A percentile compares a stretch with the other conserved stretches of the same genome.
Conservation (phyloP, 2,113 vertebrate species). For the Poeciliopsis turrubarensis region DNA sequence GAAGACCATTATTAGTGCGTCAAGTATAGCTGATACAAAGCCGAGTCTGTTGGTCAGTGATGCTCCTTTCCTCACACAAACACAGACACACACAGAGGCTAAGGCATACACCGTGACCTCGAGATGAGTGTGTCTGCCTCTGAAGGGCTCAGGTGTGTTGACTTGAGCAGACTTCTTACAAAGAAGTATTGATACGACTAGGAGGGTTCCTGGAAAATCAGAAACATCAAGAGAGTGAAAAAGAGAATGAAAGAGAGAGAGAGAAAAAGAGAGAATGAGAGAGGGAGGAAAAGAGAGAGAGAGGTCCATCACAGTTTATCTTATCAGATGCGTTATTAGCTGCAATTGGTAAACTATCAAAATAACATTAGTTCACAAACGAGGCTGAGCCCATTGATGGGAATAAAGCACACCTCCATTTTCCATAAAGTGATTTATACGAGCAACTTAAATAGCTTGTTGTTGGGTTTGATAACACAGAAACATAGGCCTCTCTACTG, state of each 20-base stretch:
- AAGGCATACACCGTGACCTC: slow-evolving; percentile 51
- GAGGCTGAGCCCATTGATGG: slow-evolving; percentile 52
- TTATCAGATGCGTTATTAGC: slow-evolving; percentile 84
- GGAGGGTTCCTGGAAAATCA: slow-evolving; percentile 59
- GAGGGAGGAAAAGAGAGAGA: slow-evolving; percentile 44
- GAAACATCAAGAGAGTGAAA: slow-evolving; percentile 60
- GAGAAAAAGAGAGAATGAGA: slow-evolving; percentile 65
- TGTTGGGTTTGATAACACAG: slow-evolving; percentile 66
- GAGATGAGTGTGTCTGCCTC: slow-evolving; percentile 58
- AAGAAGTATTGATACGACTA: slow-evolving; percentile 75
- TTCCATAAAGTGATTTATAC: slow-evolving; percentile 74
- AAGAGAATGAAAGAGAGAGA: slow-evolving; percentile 44
- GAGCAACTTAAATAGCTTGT: slow-evolving; percentile 60
- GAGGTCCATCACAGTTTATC: slow-evolving; percentile 73
- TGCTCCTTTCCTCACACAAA: slow-evolving; percentile 53
- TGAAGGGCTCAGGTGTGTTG: slow-evolving; percentile 81
- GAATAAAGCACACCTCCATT: slow-evolving; percentile 69
- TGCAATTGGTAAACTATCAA: slow-evolving; percentile 85
- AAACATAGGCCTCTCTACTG: slow-evolving; percentile 49
- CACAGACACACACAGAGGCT: slow-evolving; percentile 51
- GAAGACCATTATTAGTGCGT: slow-evolving; percentile 69
- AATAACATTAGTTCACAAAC: slow-evolving; percentile 79
- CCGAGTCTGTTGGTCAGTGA: slow-evolving; percentile 64
- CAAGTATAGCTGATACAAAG: slow-evolving; percentile 67
- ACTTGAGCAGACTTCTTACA: slow-evolving; percentile 66